Conservation (phyloP, 2,797 vertebrate species). For the Gobionotothen gibberifrons region DNA sequence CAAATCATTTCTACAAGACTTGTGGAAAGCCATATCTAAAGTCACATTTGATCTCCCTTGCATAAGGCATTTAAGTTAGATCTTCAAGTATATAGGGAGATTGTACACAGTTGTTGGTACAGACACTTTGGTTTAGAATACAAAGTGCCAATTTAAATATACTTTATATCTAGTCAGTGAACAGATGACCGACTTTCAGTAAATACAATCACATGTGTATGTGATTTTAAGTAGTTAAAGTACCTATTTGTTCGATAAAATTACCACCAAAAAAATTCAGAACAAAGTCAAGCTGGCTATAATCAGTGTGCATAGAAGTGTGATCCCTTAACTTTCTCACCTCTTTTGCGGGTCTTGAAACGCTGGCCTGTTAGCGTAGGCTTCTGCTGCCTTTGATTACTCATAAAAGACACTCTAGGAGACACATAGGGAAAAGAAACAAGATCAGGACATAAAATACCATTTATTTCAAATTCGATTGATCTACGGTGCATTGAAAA, state of each 20-base stretch:
- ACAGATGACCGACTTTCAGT: neutral
- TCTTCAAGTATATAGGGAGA: neutral
- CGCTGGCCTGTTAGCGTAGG: constrained; percentile 99
- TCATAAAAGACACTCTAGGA: constrained; percentile 97
- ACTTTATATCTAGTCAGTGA: neutral
- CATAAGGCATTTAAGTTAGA: too few species aligned
- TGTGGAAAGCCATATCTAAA: neutral
- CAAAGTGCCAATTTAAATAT: neutral
- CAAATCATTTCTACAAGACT: neutral
- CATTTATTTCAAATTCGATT: too few species aligned
- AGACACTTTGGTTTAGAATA: neutral
- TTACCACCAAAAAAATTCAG: neutral
- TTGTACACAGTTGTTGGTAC: neutral
- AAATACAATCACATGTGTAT: neutral
- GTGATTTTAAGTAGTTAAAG: too few species aligned
- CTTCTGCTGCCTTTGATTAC: constrained; percentile 99
- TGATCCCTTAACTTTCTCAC: constrained; percentile 59
- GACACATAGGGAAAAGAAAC: neutral
- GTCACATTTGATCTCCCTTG: neutral
- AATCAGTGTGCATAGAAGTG: neutral
- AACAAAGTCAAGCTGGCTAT: neutral
- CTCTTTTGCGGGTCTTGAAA: constrained; percentile 99
- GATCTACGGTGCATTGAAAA: neutral
- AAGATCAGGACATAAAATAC: neutral
- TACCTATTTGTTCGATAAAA: neutral